Evolutionary conservation across 2,113 vertebrate genomes (phyloP).

Genomic region (Turdus rufiventris): DNA sequence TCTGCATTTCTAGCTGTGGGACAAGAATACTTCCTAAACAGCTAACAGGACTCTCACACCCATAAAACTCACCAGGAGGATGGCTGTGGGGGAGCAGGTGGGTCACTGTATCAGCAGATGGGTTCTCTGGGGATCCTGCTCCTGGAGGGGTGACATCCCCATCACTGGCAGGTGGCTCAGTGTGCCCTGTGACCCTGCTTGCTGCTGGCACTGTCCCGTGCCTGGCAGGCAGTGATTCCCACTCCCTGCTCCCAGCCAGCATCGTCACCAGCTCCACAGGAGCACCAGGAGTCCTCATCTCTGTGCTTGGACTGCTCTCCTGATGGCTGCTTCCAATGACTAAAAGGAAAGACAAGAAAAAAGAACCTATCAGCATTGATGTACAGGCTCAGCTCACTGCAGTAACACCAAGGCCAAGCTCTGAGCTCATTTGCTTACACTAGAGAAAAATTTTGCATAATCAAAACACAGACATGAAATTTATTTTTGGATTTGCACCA

Average conservation of each 20-base stretch:
- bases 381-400: neutral
- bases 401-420: neutral
- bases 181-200: rapidly evolving
- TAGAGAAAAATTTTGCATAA: neutral
- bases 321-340: conserved; percentile 22
- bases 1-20: neutral
- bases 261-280: conserved; percentile 62
- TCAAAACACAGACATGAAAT: neutral
- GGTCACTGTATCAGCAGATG: neutral
- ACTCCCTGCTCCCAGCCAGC: conserved; percentile 61
- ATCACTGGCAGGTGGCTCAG: rapidly evolving
- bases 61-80: neutral
- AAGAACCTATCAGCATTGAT: neutral
- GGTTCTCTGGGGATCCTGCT: neutral
- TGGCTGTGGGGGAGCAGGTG: neutral
- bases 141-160: neutral
- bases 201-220: rapidly evolving
- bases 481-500: neutral
- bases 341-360: conserved; percentile 19
- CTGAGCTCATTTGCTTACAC: neutral
- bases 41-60: rapidly evolving
- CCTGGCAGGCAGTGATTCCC: conserved; percentile 64
- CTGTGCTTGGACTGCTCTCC: neutral
- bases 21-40: neutral
- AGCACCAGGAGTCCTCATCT: conserved; percentile 37